Conservation (phyloP, 2,888 invertebrate species). For the Zeuzera pyrina region DNA sequence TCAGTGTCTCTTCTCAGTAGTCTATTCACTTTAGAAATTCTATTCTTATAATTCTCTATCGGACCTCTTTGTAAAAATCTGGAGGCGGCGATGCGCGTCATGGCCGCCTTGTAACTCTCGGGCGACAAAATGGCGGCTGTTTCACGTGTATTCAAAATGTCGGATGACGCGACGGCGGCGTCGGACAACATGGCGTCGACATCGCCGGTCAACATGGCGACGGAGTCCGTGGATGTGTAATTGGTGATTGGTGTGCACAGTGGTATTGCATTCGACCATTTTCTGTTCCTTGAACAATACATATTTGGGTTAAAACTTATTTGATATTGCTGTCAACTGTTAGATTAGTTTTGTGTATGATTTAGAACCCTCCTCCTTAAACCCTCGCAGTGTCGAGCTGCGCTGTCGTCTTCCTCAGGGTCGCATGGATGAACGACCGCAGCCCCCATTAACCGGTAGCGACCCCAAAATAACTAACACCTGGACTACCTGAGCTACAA, state of each 20-base stretch:
- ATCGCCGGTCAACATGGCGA: slow-evolving; percentile 56
- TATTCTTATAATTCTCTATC: slow-evolving; percentile 53
- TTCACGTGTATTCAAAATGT: slow-evolving; percentile 51
- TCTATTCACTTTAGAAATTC: slow-evolving; percentile 54
- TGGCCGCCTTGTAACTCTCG: slow-evolving; percentile 54
- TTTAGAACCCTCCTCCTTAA: neutral
- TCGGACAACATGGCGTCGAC: slow-evolving; percentile 65
- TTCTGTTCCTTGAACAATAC: slow-evolving; percentile 88
- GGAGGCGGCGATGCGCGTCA: slow-evolving; percentile 52
- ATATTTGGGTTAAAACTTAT: slow-evolving; percentile 12
- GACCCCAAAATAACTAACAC: too few species aligned
- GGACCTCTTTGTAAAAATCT: slow-evolving; percentile 44
- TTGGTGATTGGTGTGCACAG: slow-evolving; percentile 74
- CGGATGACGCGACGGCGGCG: slow-evolving; percentile 32
- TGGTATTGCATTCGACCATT: slow-evolving; percentile 90
- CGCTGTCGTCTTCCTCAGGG: too few species aligned
- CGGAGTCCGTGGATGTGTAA: slow-evolving; percentile 47
- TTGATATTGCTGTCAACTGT: neutral
- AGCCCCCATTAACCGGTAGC: too few species aligned
- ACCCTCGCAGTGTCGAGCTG: too few species aligned
- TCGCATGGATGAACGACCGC: too few species aligned
- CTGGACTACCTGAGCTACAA: too few species aligned
- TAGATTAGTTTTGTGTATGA: neutral
- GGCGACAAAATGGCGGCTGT: slow-evolving; percentile 60
- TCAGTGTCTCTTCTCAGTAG: slow-evolving; percentile 49